Conservation (phyloP, 2,888 invertebrate genomes). For the Lymantria dispar region DNA sequence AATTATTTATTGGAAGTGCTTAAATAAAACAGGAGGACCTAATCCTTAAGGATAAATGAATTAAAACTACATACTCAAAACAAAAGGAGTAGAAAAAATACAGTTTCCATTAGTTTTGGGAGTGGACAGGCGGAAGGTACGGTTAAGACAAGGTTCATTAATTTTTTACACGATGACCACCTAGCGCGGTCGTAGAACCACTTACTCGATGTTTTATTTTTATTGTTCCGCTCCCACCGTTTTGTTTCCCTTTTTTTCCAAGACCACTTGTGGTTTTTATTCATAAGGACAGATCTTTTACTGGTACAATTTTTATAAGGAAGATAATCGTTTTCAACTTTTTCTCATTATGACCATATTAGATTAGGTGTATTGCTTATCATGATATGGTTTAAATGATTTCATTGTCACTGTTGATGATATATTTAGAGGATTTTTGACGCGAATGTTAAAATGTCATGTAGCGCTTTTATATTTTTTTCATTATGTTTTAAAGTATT, state of each 20-base stretch:
- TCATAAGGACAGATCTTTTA: background rate
- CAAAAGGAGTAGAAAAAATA: slow-evolving; percentile 5
- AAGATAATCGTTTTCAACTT: background rate
- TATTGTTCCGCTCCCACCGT: slow-evolving; percentile 17
- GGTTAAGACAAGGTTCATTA: slow-evolving; percentile 35
- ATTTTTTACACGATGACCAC: slow-evolving; percentile 44
- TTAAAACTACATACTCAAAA: background rate
- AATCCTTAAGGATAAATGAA: background rate
- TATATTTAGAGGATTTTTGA: too few relatives aligned
- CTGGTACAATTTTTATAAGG: background rate
- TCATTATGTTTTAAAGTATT: too few relatives aligned
- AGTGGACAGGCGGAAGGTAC: slow-evolving; percentile 24
- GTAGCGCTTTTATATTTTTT: too few relatives aligned
- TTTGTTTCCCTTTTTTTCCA: slow-evolving; percentile 17
- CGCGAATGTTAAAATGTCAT: too few relatives aligned
- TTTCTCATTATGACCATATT: too few relatives aligned
- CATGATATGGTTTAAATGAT: too few relatives aligned
- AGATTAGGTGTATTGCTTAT: too few relatives aligned
- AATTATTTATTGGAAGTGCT: background rate
- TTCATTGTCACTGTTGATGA: too few relatives aligned
- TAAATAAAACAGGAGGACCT: background rate
- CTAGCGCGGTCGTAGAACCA: slow-evolving; percentile 20
- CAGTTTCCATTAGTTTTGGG: slow-evolving; percentile 13
- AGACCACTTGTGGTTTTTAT: slow-evolving; percentile 7
- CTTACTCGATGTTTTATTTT: slow-evolving; percentile 18